Base-by-base conservation (phyloP, 2,888 invertebrate genomes). In the Tigriopus californicus region DNA sequence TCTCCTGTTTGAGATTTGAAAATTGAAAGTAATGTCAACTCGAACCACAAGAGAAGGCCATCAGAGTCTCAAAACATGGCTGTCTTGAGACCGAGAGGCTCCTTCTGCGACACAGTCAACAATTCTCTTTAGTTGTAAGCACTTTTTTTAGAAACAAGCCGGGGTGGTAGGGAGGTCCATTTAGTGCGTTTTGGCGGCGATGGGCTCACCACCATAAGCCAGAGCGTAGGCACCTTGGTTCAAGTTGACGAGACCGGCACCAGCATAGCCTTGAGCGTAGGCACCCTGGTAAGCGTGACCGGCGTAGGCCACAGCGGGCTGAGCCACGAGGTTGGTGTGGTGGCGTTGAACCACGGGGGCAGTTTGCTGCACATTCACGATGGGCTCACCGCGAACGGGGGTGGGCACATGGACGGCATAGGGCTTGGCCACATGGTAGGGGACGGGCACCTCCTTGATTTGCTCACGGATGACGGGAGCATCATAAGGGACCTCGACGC, bases 401-500 rank as follows among this genome's bases (percentile, higher is more conserved):
- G 25, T 25, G 22, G 57, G 57, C 22, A 18, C 18, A 24, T 44
- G 44, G 57, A 57, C 44, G 22, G 44, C 57, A 10, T 22, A 18
- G 57, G 24, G 57, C 24, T 42, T 44, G 46, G 40, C 46, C 18
- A 57, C 57, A 15, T 12, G 46, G 46, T 41, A 40, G 44, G 57
- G 20, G 13, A 22, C 22, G 20, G 44, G 46, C 20, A 57, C 57
- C 57, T 57, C 57, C 11, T 20, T 3, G 22, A 57, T 44, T 13
- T 20, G 10, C 46, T 57, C 57, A n/a, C 24, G 13, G 57, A 22
- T 10, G 12, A 46, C 46, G 44, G 46, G 42, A 13, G 46, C 57
- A n/a, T 57, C 57, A 46, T 44, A 57, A 5, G 57, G 57, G 46
- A 57, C 57, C 46, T 57, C 46, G 42, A 46, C 42, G 12, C 22